Base-by-base conservation (phyloP, 37 sponge, comb jelly and placozoan genomes). In the Theonella swinhoei region DNA sequence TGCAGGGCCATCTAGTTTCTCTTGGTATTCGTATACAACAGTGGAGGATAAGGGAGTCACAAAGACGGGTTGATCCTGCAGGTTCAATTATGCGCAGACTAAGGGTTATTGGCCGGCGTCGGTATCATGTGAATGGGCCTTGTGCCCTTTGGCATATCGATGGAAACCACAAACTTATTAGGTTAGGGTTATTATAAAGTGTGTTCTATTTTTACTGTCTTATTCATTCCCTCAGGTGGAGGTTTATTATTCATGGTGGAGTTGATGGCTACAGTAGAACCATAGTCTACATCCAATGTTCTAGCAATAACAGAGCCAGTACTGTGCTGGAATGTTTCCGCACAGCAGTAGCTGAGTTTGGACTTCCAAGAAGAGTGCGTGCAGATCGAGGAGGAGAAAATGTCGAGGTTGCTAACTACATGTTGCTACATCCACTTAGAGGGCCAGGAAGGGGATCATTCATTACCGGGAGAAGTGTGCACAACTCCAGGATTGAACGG, bases 401-500 rank as follows among this genome's bases (percentile, higher is more conserved):
- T 38, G 77, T 85, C 22, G 40, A 20, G 28, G 85, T 89, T 2
- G 80, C 90, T 23, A 23, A 39, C 3, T 89, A 70, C 68, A 89
- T 89, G 90, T 42, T 89, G 71, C 23, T 39, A 17, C 83, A 81
- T 31, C 88, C 86, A n/a, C 26, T 25, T 17, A 58, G 84, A 22
- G 89, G 89, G 0, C 59, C 62, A 1, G 40, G 62, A 5, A 62
- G 81, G 41, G 79, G 64, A 7, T 66, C 70, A 20, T 70, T 79
- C 43, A 89, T 85, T 36, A 73, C 68, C 26, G 84, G 89, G 24
- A 61, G 64, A 30, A 82, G 83, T 63, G 90, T 89, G 39, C 86
- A 90, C 78, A 90, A 90, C 61, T 80, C 78, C 43, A 25, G 91
- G 9, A 85, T 89, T 4, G 90, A 89, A 64, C 64, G 90, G 37